Evolutionary conservation across 2,888 invertebrate genomes (phyloP).

Genomic region (Pimpla rufipes): DNA sequence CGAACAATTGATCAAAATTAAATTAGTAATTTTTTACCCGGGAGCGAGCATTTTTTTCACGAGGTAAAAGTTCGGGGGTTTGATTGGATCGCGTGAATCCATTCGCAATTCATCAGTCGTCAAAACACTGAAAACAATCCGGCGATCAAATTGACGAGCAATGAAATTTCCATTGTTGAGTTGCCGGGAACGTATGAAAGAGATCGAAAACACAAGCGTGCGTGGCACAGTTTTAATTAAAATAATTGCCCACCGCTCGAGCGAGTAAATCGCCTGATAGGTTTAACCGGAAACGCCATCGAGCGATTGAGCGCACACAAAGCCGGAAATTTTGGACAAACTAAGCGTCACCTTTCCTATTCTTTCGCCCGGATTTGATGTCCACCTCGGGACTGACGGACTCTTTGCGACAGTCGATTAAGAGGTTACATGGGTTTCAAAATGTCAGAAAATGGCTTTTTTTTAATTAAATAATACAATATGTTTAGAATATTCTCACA

Average conservation of each 20-base stretch:
- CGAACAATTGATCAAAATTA: too few relatives aligned
- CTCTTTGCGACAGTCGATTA: neutral
- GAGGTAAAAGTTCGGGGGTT: too few relatives aligned
- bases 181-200: neutral
- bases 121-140: neutral
- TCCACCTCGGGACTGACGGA: neutral
- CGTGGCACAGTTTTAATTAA: conserved; percentile 18
- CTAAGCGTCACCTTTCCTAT: neutral
- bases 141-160: too few relatives aligned
- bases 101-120: neutral
- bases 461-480: too few relatives aligned
- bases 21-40: too few relatives aligned
- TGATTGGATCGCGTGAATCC: too few relatives aligned
- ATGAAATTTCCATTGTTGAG: neutral
- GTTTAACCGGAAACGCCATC: conserved; percentile 17
- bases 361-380: neutral
- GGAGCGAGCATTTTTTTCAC: too few relatives aligned
- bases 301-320: neutral
- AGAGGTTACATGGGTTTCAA: neutral
- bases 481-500: too few relatives aligned
- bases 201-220: neutral
- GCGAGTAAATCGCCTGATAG: neutral
- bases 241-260: conserved; percentile 6
- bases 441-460: too few relatives aligned
- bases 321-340: neutral